These are phyloP conservation scores for Hylomyscus alleni DNA, from an alignment of 2,797 vertebrate genomes.

Conservation along the genomic window DNA sequence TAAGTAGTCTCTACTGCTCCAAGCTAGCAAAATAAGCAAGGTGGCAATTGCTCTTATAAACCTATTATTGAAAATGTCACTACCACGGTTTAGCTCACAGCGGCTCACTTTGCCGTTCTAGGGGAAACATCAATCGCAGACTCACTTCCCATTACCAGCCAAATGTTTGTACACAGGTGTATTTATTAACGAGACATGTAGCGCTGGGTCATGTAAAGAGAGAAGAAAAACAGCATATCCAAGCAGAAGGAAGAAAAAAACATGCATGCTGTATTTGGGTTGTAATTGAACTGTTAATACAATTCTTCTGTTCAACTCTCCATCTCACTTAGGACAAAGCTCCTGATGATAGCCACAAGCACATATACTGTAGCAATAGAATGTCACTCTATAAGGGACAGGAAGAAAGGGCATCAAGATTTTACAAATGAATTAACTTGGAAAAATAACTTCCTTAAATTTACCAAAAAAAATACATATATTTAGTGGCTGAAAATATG, in stretches of 20 bases:
- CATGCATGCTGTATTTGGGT: not conserved
- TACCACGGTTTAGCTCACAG: not conserved
- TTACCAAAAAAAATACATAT: not conserved
- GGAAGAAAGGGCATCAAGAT: not conserved
- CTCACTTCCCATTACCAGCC: not conserved
- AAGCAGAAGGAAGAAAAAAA: not conserved
- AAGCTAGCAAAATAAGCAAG: not conserved
- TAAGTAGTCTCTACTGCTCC: not conserved
- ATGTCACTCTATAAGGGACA: not conserved
- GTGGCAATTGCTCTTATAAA: not conserved
- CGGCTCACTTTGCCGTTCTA: constrained; percentile 11
- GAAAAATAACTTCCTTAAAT: not conserved
- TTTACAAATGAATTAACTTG: not conserved
- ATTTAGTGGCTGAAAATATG: not conserved
- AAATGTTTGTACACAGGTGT: not conserved
- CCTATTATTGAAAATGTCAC: constrained; percentile 27
- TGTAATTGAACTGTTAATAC: not conserved
- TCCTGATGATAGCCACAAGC: not conserved
- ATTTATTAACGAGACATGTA: not conserved
- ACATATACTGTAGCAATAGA: not conserved
- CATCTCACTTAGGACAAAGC: not conserved
- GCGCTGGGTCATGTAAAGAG: not conserved
- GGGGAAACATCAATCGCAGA: not conserved
- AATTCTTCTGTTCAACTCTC: not conserved
- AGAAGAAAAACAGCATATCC: not conserved